Percentiles rank a stretch among this genome's conserved stretches.
Conservation (phyloP, 2,797 vertebrate genomes). For the Odontamblyopus rebecca region DNA sequence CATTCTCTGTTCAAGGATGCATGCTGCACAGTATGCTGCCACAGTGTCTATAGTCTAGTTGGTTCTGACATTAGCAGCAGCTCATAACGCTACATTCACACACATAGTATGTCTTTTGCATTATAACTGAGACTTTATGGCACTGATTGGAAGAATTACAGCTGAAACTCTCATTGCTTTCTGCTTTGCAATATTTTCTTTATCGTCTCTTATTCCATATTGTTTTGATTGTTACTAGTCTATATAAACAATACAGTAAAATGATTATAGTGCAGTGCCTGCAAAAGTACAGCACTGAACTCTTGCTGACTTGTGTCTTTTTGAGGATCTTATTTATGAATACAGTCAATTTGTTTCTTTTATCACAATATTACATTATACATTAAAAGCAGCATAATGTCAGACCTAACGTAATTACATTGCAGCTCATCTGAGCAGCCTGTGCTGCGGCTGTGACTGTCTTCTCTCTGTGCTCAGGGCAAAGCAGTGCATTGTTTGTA, state of each 20-base stretch:
- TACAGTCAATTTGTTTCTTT: slow-evolving; percentile 13
- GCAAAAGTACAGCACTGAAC: not conserved
- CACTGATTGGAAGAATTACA: not conserved
- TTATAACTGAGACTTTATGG: not conserved
- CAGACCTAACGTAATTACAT: slow-evolving; percentile 42
- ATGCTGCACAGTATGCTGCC: slow-evolving; percentile 21
- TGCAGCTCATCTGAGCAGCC: slow-evolving; percentile 56
- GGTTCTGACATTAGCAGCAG: not conserved
- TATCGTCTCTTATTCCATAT: not conserved
- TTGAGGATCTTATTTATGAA: slow-evolving; percentile 15
- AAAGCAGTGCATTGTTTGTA: slow-evolving; percentile 89
- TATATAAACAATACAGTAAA: not conserved
- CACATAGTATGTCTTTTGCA: not conserved
- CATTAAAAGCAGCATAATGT: slow-evolving; percentile 18
- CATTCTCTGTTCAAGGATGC: slow-evolving; percentile 43
- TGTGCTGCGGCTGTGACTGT: slow-evolving; percentile 60
- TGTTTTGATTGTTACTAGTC: not conserved
- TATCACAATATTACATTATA: slow-evolving; percentile 3
- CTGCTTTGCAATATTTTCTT: not conserved
- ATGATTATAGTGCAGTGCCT: not conserved
- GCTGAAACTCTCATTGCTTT: not conserved
- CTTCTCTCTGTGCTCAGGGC: slow-evolving; percentile 72
- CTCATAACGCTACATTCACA: not conserved
- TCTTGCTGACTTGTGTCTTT: not conserved
- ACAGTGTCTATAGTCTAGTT: slow-evolving; percentile 10